phyloP scores from a whole-genome alignment of 2,888 invertebrate species.

The Scaptomyza tumidula region DNA sequence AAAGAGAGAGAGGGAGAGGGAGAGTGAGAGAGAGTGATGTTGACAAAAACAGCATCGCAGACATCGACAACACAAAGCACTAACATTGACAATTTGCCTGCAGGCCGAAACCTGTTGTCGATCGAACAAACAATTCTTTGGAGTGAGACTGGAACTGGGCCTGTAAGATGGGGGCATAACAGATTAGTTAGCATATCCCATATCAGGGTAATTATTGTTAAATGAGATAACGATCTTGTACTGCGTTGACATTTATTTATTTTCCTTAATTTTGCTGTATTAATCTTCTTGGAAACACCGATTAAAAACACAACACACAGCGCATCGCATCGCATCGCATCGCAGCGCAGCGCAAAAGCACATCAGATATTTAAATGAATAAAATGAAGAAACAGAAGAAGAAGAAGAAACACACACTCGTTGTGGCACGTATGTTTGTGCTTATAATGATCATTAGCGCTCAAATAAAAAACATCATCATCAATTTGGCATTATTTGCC shows the following conservation, averaged over 20 bases:
- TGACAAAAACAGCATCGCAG: conserved; percentile 28
- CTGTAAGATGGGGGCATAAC: conserved; percentile 71
- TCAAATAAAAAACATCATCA: conserved; percentile 55
- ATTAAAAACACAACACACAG: conserved; percentile 53
- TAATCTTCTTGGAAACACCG: conserved; percentile 84
- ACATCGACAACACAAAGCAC: conserved; percentile 69
- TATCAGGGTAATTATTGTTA: conserved; percentile 85
- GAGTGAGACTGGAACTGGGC: not conserved
- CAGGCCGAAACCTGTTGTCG: conserved; percentile 62
- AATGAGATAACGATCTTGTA: conserved; percentile 85
- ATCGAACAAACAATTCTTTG: conserved; percentile 30
- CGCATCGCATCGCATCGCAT: conserved; percentile 9
- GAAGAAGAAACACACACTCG: conserved; percentile 9
- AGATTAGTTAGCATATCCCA: conserved; percentile 85
- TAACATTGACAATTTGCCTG: conserved; percentile 63
- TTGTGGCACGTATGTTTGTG: conserved; percentile 50
- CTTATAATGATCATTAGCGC: conserved; percentile 53
- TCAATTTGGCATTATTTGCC: conserved; percentile 60
- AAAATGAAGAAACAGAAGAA: conserved; percentile 11
- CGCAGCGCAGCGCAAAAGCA: conserved; percentile 26
- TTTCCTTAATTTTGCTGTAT: conserved; percentile 85
- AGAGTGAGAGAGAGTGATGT: not conserved
- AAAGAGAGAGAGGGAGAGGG: not conserved
- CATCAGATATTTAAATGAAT: conserved; percentile 31
- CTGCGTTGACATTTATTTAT: conserved; percentile 85